Evolutionary conservation across 2,888 invertebrate genomes (phyloP).

Genomic region (Cephus sareptanus): DNA sequence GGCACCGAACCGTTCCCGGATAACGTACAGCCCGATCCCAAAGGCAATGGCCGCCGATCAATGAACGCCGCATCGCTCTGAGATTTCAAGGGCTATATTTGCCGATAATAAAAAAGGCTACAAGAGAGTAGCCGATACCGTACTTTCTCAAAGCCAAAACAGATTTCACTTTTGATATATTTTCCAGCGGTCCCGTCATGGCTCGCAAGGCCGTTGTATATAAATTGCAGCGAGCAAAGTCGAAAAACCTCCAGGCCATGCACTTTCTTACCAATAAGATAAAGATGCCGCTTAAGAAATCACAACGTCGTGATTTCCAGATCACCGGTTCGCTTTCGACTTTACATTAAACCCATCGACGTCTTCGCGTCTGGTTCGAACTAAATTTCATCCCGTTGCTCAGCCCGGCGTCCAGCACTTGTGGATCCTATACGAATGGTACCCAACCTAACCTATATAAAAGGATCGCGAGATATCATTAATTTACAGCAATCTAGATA

Average conservation of each 20-base stretch:
- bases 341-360: neutral
- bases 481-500: slow-evolving; percentile 15
- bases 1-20: slow-evolving; percentile 30
- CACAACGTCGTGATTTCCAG: neutral
- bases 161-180: slow-evolving; percentile 50
- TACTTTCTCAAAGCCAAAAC: slow-evolving; percentile 18
- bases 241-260: neutral
- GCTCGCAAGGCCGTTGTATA: slow-evolving; percentile 33
- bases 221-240: slow-evolving; percentile 23
- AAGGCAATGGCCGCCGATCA: slow-evolving; percentile 34
- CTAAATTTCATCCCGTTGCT: neutral
- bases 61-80: slow-evolving; percentile 27
- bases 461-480: neutral
- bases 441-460: neutral
- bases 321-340: neutral
- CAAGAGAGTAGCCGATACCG: slow-evolving; percentile 16
- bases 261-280: neutral
- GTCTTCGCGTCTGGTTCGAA: neutral
- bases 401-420: neutral
- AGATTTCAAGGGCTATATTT: slow-evolving; percentile 8
- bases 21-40: slow-evolving; percentile 33
- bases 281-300: neutral
- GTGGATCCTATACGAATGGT: neutral
- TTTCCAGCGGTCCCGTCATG: slow-evolving; percentile 30
- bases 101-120: slow-evolving; percentile 1